Percentiles rank a stretch among this genome's conserved stretches.
phyloP scores from a whole-genome alignment of 2,888 invertebrate species.

The Temnothorax rugatulus region DNA sequence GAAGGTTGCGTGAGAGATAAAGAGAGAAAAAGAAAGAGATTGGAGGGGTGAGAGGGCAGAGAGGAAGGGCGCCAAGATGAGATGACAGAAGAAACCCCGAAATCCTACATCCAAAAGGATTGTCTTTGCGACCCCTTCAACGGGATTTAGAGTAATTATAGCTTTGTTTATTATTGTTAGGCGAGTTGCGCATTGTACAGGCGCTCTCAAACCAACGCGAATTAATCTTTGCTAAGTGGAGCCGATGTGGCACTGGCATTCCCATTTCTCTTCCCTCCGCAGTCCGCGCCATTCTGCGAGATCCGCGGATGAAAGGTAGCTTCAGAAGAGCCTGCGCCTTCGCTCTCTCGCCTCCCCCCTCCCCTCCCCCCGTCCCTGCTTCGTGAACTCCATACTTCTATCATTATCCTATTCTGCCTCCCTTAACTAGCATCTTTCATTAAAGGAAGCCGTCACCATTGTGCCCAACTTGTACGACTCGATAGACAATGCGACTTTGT shows the following conservation, averaged over 20 bases:
- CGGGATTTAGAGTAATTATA: slow-evolving; percentile 74
- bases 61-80: background rate
- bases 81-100: slow-evolving; percentile 34
- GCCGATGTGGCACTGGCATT: slow-evolving; percentile 72
- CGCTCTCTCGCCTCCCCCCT: slow-evolving; percentile 46
- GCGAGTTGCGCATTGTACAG: slow-evolving; percentile 75
- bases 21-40: background rate
- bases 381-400: slow-evolving; percentile 48
- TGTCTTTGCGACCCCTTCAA: slow-evolving; percentile 48
- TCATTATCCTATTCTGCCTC: slow-evolving; percentile 63
- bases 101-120: slow-evolving; percentile 61
- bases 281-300: slow-evolving; percentile 67
- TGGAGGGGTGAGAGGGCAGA: background rate
- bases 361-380: slow-evolving; percentile 45
- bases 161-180: slow-evolving; percentile 80
- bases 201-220: slow-evolving; percentile 78
- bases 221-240: slow-evolving; percentile 81
- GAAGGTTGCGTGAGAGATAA: background rate
- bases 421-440: slow-evolving; percentile 79
- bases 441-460: slow-evolving; percentile 80
- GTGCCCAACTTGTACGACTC: slow-evolving; percentile 73
- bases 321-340: slow-evolving; percentile 42
- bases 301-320: slow-evolving; percentile 72
- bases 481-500: slow-evolving; percentile 81
- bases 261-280: slow-evolving; percentile 32